These are phyloP conservation scores for Triops longicaudatus DNA, from an alignment of 1,140 invertebrate genomes.

Conservation along the genomic window DNA sequence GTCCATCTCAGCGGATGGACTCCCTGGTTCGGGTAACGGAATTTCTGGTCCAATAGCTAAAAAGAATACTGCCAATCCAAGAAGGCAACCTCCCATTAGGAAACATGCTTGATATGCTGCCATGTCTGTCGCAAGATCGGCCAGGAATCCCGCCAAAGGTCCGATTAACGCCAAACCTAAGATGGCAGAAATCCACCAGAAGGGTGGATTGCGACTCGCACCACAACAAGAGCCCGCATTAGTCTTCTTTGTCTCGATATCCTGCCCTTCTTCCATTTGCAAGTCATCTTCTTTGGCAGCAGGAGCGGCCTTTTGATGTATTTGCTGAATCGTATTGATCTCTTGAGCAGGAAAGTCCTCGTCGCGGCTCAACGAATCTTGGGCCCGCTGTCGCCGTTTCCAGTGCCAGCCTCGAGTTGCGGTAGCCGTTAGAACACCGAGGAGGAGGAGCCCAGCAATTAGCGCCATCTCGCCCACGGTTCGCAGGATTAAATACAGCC, in stretches of 20 bases:
- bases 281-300: background rate
- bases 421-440: slow-evolving; percentile 17
- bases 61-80: slow-evolving; percentile 19
- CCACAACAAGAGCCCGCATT: background rate
- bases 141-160: slow-evolving; percentile 12
- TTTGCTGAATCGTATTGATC: background rate
- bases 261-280: background rate
- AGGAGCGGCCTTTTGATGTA: background rate
- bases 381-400: background rate
- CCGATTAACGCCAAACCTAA: slow-evolving; percentile 18
- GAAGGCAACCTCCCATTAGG: slow-evolving; percentile 18
- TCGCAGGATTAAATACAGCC: slow-evolving; percentile 25
- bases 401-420: background rate
- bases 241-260: background rate
- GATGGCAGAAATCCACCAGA: slow-evolving; percentile 22
- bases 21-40: background rate
- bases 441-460: slow-evolving; percentile 22
- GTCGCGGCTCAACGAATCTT: background rate
- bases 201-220: background rate
- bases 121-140: background rate
- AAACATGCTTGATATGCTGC: slow-evolving; percentile 5
- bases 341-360: background rate
- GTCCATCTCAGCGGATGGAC: background rate
- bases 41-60: slow-evolving; percentile 3
- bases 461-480: slow-evolving; percentile 25